Evolutionary conservation across 2,113 vertebrate genomes (phyloP).

Genomic region (Myodes glareolus): DNA sequence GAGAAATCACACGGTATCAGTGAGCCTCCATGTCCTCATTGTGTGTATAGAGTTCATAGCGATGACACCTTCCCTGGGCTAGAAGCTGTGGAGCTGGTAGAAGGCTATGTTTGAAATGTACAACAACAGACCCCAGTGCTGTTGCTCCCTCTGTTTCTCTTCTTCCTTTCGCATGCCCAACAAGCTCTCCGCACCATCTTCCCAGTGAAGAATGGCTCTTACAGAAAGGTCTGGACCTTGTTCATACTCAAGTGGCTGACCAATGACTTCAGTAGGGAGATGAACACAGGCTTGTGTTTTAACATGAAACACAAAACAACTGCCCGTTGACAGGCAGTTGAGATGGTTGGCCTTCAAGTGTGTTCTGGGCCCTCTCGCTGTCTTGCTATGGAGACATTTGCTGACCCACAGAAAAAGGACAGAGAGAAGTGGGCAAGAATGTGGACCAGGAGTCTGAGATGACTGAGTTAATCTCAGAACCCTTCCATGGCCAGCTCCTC

Average conservation of each 20-base stretch:
- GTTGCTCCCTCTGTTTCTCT: neutral
- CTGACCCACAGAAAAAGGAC: neutral
- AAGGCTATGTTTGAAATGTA: neutral
- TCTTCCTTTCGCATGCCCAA: neutral
- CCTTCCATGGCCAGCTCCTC: neutral
- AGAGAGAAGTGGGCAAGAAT: neutral
- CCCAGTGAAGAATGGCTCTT: neutral
- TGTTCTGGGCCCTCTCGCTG: neutral
- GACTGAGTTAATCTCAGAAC: neutral
- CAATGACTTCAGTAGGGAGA: neutral
- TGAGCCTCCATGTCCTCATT: neutral
- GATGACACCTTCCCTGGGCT: neutral
- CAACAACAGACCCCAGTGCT: neutral
- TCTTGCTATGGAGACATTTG: neutral
- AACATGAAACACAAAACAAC: neutral
- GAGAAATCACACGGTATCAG: neutral
- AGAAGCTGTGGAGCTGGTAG: too few relatives aligned
- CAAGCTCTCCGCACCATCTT: neutral
- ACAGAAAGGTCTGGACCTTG: neutral
- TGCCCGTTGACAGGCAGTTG: neutral
- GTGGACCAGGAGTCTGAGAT: neutral
- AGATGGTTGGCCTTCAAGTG: neutral
- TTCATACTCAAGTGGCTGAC: neutral
- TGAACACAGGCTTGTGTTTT: neutral
- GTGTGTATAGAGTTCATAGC: neutral